phyloP scores from a whole-genome alignment of 2,113 vertebrate species.

The Saguinus imperator region DNA sequence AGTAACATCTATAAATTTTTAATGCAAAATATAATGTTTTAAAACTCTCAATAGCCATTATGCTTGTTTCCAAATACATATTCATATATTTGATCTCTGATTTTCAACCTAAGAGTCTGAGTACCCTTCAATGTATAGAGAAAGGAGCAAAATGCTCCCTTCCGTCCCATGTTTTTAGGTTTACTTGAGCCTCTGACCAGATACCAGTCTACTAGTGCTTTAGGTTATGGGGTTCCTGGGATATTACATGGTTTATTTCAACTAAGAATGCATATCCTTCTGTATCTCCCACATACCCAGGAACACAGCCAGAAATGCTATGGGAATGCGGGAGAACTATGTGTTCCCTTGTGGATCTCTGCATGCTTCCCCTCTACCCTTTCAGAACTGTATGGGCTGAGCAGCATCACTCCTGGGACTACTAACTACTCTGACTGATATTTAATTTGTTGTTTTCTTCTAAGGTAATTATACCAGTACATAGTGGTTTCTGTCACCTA shows the following conservation, averaged over 20 bases:
- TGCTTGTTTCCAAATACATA: not conserved
- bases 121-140: not conserved
- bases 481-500: not conserved
- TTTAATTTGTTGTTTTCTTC: not conserved
- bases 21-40: not conserved
- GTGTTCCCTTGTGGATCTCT: not conserved
- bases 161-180: not conserved
- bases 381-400: not conserved
- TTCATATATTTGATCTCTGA: not conserved
- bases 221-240: not conserved
- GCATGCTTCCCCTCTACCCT: too few relatives aligned
- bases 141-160: not conserved
- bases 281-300: fast-evolving
- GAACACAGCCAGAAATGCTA: not conserved
- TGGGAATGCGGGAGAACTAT: not conserved
- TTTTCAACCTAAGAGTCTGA: not conserved
- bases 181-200: not conserved
- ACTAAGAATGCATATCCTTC: fast-evolving
- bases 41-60: not conserved
- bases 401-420: not conserved
- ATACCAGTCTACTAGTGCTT: not conserved
- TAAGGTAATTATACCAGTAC: not conserved
- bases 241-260: not conserved
- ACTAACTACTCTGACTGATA: not conserved
- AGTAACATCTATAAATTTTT: not conserved